Percentiles rank a stretch among this genome's conserved stretches.
Conservation (phyloP, 2,888 invertebrate genomes). For the Heliothis peltigera region DNA sequence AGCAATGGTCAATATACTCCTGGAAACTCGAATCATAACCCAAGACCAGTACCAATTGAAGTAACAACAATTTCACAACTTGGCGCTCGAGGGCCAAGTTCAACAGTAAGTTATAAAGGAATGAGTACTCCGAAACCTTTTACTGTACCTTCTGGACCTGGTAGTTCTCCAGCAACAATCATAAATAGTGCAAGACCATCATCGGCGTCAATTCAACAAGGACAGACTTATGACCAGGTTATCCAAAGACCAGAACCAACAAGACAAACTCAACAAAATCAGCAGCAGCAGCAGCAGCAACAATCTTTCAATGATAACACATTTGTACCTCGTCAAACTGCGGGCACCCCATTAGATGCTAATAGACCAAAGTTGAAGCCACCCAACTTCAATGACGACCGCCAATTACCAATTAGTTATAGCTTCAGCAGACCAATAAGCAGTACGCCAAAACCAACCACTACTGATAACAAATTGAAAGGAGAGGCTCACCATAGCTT, state of each 20-base stretch:
- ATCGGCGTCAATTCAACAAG: constrained; percentile 54
- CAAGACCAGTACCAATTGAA: constrained; percentile 67
- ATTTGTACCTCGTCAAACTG: constrained; percentile 65
- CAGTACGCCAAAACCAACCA: constrained; percentile 59
- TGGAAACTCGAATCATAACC: constrained; percentile 66
- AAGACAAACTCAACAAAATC: constrained; percentile 53
- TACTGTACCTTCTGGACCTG: constrained; percentile 70
- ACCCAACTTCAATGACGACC: constrained; percentile 86
- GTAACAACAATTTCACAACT: constrained; percentile 66
- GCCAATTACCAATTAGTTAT: constrained; percentile 82
- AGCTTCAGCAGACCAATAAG: constrained; percentile 77
- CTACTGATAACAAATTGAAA: constrained; percentile 66
- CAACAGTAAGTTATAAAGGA: constrained; percentile 78
- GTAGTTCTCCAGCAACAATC: constrained; percentile 61
- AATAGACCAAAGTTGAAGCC: constrained; percentile 79
- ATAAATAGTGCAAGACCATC: constrained; percentile 62
- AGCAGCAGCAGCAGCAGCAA: constrained; percentile 35
- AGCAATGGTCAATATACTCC: constrained; percentile 86
- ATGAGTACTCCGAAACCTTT: constrained; percentile 87
- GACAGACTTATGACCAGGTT: constrained; percentile 64
- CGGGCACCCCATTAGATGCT: constrained; percentile 68
- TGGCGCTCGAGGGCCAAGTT: constrained; percentile 64
- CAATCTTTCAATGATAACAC: constrained; percentile 66
- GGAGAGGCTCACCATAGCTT: constrained; percentile 68
- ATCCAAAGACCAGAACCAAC: constrained; percentile 64